Evolutionary conservation across 2,113 vertebrate species (phyloP).

Genomic region (Chionomys nivalis): DNA sequence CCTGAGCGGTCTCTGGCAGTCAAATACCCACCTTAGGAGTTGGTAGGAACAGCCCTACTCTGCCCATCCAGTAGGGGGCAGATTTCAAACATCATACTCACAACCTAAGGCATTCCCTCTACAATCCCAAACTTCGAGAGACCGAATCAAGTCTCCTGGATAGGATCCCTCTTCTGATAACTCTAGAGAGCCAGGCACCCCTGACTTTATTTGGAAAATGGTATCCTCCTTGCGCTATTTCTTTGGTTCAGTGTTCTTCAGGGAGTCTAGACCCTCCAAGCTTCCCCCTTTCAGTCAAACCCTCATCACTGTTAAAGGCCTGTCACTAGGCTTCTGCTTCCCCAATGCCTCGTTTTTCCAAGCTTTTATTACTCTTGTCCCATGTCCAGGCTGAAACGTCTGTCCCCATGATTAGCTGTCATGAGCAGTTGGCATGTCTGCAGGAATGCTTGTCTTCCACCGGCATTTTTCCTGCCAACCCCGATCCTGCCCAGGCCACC

Average conservation of each 20-base stretch:
- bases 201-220: neutral
- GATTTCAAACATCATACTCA: neutral
- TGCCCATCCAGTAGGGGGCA: neutral
- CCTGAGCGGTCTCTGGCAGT: neutral
- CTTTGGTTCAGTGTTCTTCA: neutral
- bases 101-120: neutral
- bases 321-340: neutral
- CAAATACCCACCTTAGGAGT: neutral
- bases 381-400: neutral
- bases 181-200: neutral
- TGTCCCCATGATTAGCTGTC: neutral
- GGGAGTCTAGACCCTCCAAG: neutral
- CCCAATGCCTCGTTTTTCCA: neutral
- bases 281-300: neutral
- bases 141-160: neutral
- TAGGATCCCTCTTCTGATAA: neutral
- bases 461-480: too few species aligned
- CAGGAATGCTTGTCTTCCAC: too few species aligned
- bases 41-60: neutral
- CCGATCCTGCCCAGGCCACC: neutral
- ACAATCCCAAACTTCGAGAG: neutral
- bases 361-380: too few species aligned
- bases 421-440: neutral
- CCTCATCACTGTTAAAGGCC: neutral
- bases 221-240: neutral